Base-by-base conservation (phyloP, 2,797 vertebrate species). In the Danio tinwini region DNA sequence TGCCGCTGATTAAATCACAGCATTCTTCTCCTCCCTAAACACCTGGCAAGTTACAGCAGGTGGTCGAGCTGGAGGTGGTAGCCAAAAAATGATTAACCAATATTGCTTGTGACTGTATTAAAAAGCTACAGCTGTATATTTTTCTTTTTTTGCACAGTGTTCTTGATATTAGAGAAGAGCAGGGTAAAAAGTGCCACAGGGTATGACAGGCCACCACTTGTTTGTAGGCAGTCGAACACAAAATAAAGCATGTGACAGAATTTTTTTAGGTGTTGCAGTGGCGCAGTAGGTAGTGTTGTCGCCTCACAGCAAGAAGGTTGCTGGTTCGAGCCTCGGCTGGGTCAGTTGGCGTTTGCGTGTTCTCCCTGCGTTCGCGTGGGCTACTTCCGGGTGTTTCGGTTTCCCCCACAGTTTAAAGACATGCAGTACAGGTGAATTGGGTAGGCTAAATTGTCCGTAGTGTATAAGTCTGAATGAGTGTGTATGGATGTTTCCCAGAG, bases 71-170 rank as follows among this genome's bases (percentile, higher is more conserved):
- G 49, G 50, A 73, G 16, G 68, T 53, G 59, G 7, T 55, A 50
- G 56, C n/a, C 44, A 68, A 42, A 59, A 70, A 70, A 21, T 39
- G 5, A 73, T 73, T 70, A 61, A 78, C 8, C 11, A 45, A 70
- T 78, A 76, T 65, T 67, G 63, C 52, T 68, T 45, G 21, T n/a
- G 52, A 56, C 19, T 76, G 50, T 75, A 73, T 73, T 73, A 64
- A 75, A 76, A 67, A 49, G 16, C 17, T 56, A 56, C 50, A 19
- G 17, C 63, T 67, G 53, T 67, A 67, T 4, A 47, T 64, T 44
- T 45, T 37, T 47, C 7, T n/a, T n/a, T n/a, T n/a, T n/a, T n/a
- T n/a, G n/a, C 61, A 47, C 37, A 42, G 74, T 67, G 52, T 55
- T 67, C 21, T 16, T 11, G 4, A 56, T 47, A 76, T 56, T 17